Conservation (phyloP, 1,140 invertebrate genomes). For the Samia ricini region DNA sequence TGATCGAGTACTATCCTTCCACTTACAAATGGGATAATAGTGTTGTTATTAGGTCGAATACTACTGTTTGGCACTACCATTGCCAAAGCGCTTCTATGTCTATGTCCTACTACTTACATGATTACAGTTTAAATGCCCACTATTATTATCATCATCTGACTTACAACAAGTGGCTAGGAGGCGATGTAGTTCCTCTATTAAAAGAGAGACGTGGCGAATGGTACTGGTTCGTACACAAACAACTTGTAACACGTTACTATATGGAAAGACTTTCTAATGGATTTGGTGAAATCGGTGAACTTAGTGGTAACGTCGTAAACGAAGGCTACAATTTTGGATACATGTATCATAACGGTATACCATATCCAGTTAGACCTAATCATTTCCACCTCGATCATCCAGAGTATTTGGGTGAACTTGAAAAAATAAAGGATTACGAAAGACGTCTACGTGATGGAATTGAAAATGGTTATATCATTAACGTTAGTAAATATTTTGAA, state of each 20-base stretch:
- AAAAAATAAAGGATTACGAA: slow-evolving; percentile 79
- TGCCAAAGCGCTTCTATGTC: slow-evolving; percentile 78
- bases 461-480: slow-evolving; percentile 78
- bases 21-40: slow-evolving; percentile 54
- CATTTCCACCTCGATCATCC: slow-evolving; percentile 54
- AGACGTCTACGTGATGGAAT: slow-evolving; percentile 80
- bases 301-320: slow-evolving; percentile 78
- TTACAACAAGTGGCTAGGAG: slow-evolving; percentile 80
- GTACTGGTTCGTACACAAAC: slow-evolving; percentile 81
- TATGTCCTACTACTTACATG: slow-evolving; percentile 86
- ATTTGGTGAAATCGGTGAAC: slow-evolving; percentile 78
- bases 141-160: slow-evolving; percentile 83
- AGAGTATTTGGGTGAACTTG: slow-evolving; percentile 49
- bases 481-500: slow-evolving; percentile 48
- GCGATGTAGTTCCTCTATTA: slow-evolving; percentile 67
- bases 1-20: slow-evolving; percentile 48
- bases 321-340: slow-evolving; percentile 83
- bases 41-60: slow-evolving; percentile 76
- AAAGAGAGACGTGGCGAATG: slow-evolving; percentile 80
- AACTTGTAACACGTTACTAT: slow-evolving; percentile 82
- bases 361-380: slow-evolving; percentile 80
- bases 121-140: slow-evolving; percentile 83
- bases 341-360: slow-evolving; percentile 81
- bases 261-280: slow-evolving; percentile 83
- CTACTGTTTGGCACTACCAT: slow-evolving; percentile 76